Percentiles rank a stretch among this genome's conserved stretches.
Conservation (phyloP, 2,888 invertebrate genomes). For the Clostera curtula region DNA sequence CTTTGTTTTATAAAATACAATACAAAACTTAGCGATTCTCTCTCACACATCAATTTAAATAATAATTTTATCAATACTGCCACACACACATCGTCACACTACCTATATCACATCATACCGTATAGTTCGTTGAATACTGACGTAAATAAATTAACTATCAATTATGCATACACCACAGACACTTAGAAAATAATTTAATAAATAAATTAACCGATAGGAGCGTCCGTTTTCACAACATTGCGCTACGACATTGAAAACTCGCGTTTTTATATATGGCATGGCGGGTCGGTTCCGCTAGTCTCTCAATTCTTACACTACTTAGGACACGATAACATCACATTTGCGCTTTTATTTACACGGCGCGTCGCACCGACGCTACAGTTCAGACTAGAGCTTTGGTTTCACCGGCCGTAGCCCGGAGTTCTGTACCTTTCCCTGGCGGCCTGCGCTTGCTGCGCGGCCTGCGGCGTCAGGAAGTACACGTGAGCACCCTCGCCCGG, state of each 20-base stretch:
- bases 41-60: conserved; percentile 39
- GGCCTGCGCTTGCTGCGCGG: conserved; percentile 42
- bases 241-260: conserved; percentile 28
- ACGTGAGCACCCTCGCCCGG: conserved; percentile 87
- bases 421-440: conserved; percentile 50
- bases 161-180: conserved; percentile 63
- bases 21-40: conserved; percentile 54
- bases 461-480: conserved; percentile 84
- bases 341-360: conserved; percentile 72
- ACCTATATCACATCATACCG: conserved; percentile 55
- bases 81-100: conserved; percentile 44
- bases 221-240: conserved; percentile 50
- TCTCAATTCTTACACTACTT: conserved; percentile 64
- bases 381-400: conserved; percentile 72
- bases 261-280: conserved; percentile 63
- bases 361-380: conserved; percentile 43
- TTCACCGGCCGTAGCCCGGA: conserved; percentile 64
- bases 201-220: conserved; percentile 55
- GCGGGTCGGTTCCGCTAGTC: conserved; percentile 60
- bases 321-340: conserved; percentile 74
- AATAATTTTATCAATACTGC: conserved; percentile 42
- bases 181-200: conserved; percentile 67
- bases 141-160: conserved; percentile 70
- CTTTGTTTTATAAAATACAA: conserved; percentile 52
- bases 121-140: conserved; percentile 64